These are phyloP conservation scores for Corythaeola cristata DNA, from an alignment of 2,113 vertebrate species.

Conservation along the genomic window DNA sequence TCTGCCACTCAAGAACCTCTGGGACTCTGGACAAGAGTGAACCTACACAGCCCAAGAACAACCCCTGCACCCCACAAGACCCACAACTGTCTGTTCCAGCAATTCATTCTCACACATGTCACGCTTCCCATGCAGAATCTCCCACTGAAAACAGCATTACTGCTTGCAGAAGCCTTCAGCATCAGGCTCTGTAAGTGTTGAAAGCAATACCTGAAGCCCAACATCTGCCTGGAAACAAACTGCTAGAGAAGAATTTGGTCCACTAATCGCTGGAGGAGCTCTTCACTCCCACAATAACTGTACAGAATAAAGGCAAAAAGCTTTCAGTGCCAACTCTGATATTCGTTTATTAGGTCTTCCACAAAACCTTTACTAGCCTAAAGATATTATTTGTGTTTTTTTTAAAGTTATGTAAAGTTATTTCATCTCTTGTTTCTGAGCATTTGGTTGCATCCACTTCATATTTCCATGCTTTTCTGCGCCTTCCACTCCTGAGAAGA, in stretches of 20 bases:
- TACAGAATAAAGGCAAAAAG: neutral
- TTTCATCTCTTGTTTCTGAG: neutral
- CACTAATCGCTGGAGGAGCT: neutral
- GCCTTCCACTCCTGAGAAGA: neutral
- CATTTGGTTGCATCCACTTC: neutral
- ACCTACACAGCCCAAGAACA: rapidly evolving
- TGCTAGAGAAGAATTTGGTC: neutral
- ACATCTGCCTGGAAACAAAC: neutral
- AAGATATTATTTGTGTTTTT: neutral
- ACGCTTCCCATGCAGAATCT: neutral
- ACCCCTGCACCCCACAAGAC: neutral
- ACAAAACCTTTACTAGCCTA: neutral
- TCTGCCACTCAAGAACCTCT: neutral
- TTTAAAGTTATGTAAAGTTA: neutral
- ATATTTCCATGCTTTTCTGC: neutral
- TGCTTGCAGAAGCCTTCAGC: neutral
- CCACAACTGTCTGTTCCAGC: neutral
- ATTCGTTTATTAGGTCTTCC: neutral
- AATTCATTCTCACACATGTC: rapidly evolving
- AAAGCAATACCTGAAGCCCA: neutral
- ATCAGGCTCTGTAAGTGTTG: neutral
- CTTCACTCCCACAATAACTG: neutral
- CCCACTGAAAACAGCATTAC: neutral
- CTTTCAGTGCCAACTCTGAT: neutral
- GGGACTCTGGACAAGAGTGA: neutral